Base-by-base conservation (phyloP, 2,888 invertebrate species). In the Callinectes sapidus region DNA sequence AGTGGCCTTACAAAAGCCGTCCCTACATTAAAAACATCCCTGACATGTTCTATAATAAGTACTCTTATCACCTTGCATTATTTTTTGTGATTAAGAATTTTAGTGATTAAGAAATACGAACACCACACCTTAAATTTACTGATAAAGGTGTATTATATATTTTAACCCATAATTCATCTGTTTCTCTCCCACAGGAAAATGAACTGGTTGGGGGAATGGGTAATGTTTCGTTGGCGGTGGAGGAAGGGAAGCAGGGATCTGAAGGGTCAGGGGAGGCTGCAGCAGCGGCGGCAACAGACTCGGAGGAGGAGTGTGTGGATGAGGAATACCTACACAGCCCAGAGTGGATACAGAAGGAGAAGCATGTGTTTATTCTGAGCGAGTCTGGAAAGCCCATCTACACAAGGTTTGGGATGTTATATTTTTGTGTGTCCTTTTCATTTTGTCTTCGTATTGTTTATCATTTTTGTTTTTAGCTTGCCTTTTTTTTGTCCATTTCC, bases 371-470 rank as follows among this genome's bases (percentile, higher is more conserved):
- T 95, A 98, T 99, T 95, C 96, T 99, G 61, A 99, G 99, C 96
- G 97, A 98, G 95, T 98, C 99, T 18, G 99, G 99, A 2, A 99
- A 99, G 96, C 99, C 99, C 28, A 98, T 99, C 95, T 99, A 99
- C 96, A 98, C 98, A 18, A 97, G 98, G 97, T 97, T 96, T 48
- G 48, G 48, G 23, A n/a, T 35, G 71, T n/a, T 71, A 23, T 3
- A 16, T 81, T 14, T 35, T 6, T 28, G 81, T 81, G 32, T 81
- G 1, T 35, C 23, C 23, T 23, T 61, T 23, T 61, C n/a, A 18
- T 23, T 61, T 61, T 61, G 23, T 23, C 61, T 61, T 61, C 2
- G 35, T 16, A 18, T 81, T 71, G 28, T 71, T 28, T 71, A 13
- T 71, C 10, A 28, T n/a, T 13, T 10, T n/a, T 28, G 13, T 28